Conservation (phyloP, 1,140 invertebrate genomes). For the Diorhabda sublineata region DNA sequence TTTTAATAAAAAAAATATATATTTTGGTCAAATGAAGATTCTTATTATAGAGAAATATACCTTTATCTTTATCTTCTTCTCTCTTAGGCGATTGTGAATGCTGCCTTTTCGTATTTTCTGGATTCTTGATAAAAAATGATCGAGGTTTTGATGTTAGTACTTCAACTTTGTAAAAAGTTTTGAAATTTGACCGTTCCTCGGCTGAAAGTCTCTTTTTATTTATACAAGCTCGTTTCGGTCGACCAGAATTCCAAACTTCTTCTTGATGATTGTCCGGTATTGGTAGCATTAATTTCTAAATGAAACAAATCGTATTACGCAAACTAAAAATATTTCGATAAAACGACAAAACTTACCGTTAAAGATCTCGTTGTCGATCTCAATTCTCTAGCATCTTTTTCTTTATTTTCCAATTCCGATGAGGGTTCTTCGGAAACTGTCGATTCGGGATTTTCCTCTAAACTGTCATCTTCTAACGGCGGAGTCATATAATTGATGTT, state of each 20-base stretch:
- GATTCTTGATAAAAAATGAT: constrained; percentile 51
- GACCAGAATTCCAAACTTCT: constrained; percentile 42
- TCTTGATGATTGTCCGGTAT: constrained; percentile 24
- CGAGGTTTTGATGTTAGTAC: constrained; percentile 65
- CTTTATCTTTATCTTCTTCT: constrained; percentile 39
- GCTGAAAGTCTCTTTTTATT: constrained; percentile 53
- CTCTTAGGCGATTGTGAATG: constrained; percentile 21
- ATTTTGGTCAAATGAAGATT: too few relatives aligned
- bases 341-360: constrained; percentile 29
- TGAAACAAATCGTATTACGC: constrained; percentile 7
- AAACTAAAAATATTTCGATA: not conserved
- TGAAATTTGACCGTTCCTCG: constrained; percentile 59
- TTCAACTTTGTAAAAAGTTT: constrained; percentile 70
- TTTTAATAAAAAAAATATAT: not conserved
- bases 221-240: constrained; percentile 44
- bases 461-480: constrained; percentile 39
- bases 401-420: constrained; percentile 23
- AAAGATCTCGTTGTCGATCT: constrained; percentile 35
- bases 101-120: constrained; percentile 25
- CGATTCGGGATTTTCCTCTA: constrained; percentile 29
- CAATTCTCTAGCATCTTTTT: constrained; percentile 34
- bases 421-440: constrained; percentile 15
- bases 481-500: constrained; percentile 38
- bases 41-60: constrained; percentile 18
- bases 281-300: constrained; percentile 30